A percentile compares a stretch with the other conserved stretches of the same genome.
These are phyloP conservation scores for Camponotus fellah DNA, from an alignment of 2,888 invertebrate genomes.

Conservation along the genomic window DNA sequence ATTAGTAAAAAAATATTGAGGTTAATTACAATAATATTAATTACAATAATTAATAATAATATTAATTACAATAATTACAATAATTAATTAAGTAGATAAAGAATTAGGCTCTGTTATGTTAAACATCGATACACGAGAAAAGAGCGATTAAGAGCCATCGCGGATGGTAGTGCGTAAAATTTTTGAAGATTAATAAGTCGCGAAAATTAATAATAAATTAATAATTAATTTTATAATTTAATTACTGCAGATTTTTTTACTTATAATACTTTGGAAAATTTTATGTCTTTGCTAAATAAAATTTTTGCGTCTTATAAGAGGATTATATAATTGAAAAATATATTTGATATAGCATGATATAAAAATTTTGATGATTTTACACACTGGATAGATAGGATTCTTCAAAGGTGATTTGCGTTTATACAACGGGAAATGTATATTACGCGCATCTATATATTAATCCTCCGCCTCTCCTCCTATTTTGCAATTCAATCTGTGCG, in stretches of 20 bases:
- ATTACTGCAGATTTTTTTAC: neutral
- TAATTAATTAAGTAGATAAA: no score
- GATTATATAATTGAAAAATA: neutral
- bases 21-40: no score
- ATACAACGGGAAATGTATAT: conserved; percentile 22
- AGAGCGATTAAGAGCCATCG: no score
- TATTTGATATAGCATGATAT: neutral
- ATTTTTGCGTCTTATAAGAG: neutral
- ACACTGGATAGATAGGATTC: neutral
- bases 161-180: no score
- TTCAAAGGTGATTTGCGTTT: conserved; percentile 25
- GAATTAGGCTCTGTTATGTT: no score
- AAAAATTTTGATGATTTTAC: conserved; percentile 4
- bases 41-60: neutral
- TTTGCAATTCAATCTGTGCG: conserved; percentile 50
- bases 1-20: no score
- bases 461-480: neutral
- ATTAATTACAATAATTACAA: no score
- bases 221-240: neutral
- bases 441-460: conserved; percentile 28
- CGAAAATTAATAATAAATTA: no score
- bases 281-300: neutral
- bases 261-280: neutral
- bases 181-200: no score
- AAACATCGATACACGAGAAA: no score